Evolutionary conservation across 2,113 vertebrate species (phyloP).

Genomic region (Lepus timidus): DNA sequence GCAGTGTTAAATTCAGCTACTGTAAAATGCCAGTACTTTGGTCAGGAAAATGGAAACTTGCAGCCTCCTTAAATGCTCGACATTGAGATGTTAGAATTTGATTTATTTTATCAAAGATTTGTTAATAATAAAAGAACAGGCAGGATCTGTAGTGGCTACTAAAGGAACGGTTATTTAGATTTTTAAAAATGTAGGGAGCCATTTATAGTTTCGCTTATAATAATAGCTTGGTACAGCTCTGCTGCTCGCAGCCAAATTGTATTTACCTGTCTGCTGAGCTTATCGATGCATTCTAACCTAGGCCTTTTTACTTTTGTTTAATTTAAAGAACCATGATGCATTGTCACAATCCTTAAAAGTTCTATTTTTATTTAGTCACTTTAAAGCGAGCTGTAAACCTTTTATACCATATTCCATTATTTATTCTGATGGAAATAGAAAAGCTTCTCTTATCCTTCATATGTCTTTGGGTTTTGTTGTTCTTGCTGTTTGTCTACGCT

Average conservation of each 20-base stretch:
- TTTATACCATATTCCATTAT: neutral
- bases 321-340: slow-evolving; percentile 60
- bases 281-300: slow-evolving; percentile 58
- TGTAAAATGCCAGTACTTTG: slow-evolving; percentile 43
- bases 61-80: neutral
- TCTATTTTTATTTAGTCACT: slow-evolving; percentile 71
- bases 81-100: slow-evolving; percentile 19
- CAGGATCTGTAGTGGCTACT: neutral
- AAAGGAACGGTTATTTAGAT: slow-evolving; percentile 55
- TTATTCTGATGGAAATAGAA: neutral
- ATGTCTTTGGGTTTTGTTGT: neutral
- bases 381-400: slow-evolving; percentile 58
- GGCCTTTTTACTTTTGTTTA: slow-evolving; percentile 48
- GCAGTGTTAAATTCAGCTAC: slow-evolving; percentile 70
- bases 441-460: neutral
- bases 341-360: slow-evolving; percentile 39
- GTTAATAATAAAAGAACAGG: slow-evolving; percentile 23
- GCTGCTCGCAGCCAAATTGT: slow-evolving; percentile 47
- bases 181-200: slow-evolving; percentile 50
- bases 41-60: slow-evolving; percentile 19
- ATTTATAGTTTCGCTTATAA: slow-evolving; percentile 39
- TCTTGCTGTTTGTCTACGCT: neutral
- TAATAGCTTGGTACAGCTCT: slow-evolving; percentile 34
- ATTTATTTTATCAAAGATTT: slow-evolving; percentile 18
- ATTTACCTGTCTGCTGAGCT: slow-evolving; percentile 64